Evolutionary conservation across 2,113 vertebrate genomes (phyloP).

Genomic region (Sceloporus undulatus): DNA sequence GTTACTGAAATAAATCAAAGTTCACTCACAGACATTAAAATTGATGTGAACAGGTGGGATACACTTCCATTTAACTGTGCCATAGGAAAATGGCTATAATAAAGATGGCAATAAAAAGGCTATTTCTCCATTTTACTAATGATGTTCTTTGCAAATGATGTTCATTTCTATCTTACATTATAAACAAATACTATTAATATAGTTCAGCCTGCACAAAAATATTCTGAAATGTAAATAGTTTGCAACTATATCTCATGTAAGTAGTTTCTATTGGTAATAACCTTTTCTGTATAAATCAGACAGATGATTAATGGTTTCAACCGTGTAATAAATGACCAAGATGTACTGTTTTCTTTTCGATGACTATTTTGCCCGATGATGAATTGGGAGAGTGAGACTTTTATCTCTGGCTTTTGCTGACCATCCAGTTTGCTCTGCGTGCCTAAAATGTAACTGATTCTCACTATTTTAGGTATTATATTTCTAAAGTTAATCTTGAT

Average conservation of each 20-base stretch:
- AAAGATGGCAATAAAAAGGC: constrained; percentile 13
- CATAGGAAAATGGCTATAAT: constrained; percentile 2
- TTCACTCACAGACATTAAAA: background rate
- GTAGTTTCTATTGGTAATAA: background rate
- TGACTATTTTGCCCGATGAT: background rate
- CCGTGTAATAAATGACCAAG: background rate
- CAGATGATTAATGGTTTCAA: background rate
- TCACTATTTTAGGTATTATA: background rate
- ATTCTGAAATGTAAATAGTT: constrained; percentile 7
- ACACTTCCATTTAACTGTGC: background rate
- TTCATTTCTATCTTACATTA: background rate
- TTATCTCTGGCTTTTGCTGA: background rate
- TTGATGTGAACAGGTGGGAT: background rate
- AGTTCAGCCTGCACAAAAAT: background rate
- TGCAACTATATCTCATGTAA: background rate
- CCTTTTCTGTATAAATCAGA: too few relatives aligned
- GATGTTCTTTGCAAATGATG: background rate
- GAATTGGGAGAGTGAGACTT: background rate
- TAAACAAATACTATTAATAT: constrained; percentile 1
- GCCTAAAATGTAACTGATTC: background rate
- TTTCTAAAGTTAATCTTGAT: background rate
- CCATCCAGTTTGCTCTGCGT: background rate
- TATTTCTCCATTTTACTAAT: background rate
- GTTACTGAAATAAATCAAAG: constrained; percentile 16
- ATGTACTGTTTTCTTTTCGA: background rate